Evolutionary conservation across 2,888 invertebrate genomes (phyloP).

Genomic region (Cheilosia vernalis): DNA sequence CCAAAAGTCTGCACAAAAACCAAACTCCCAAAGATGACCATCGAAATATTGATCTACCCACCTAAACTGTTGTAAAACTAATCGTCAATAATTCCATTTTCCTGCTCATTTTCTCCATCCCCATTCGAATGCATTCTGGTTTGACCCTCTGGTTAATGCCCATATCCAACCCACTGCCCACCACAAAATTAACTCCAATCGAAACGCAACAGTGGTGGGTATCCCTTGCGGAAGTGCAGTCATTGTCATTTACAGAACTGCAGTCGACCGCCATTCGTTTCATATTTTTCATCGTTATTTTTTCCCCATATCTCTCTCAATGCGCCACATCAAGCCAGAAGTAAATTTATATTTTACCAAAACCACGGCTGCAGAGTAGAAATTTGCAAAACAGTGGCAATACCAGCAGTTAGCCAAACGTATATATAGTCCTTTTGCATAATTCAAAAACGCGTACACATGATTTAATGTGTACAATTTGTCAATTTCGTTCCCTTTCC

Average conservation of each 20-base stretch:
- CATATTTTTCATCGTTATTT: conserved; percentile 10
- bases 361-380: conserved; percentile 43
- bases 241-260: conserved; percentile 45
- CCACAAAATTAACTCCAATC: conserved; percentile 49
- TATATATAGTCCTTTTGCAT: conserved; percentile 46
- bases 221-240: conserved; percentile 50
- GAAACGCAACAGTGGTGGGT: conserved; percentile 30
- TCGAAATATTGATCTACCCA: no score
- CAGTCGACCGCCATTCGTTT: not conserved
- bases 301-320: conserved; percentile 8
- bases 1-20: no score
- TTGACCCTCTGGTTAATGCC: not conserved
- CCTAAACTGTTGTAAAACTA: no score
- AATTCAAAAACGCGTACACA: conserved; percentile 71
- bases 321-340: conserved; percentile 18
- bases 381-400: conserved; percentile 60
- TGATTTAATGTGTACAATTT: conserved; percentile 63
- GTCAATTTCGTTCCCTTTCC: not conserved
- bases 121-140: not conserved
- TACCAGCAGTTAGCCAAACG: conserved; percentile 57
- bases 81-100: no score
- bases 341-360: conserved; percentile 62
- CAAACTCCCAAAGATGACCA: no score
- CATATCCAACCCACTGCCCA: not conserved
- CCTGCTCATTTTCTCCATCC: no score